Conservation (phyloP, 2,113 vertebrate genomes). For the Zosterops pallidus region DNA sequence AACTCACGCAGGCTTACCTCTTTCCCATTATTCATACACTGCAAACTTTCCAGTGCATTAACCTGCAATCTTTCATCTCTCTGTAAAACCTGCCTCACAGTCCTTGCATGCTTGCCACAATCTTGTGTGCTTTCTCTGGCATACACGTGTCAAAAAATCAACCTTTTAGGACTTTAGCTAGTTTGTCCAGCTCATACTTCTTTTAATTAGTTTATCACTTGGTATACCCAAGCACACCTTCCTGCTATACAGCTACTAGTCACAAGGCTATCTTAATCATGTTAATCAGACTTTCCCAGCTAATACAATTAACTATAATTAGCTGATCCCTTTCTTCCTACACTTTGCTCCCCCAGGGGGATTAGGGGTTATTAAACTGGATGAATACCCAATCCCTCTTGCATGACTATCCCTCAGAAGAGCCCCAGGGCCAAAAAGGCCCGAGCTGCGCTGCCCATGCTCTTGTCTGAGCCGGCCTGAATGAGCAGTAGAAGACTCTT, state of each 20-base stretch:
- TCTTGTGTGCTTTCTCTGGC: neutral
- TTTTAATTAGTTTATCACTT: neutral
- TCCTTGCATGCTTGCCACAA: neutral
- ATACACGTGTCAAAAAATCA: neutral
- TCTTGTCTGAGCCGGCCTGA: neutral
- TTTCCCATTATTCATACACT: neutral
- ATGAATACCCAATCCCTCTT: neutral
- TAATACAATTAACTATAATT: constrained; percentile 56
- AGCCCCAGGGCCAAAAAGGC: neutral
- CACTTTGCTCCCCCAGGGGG: neutral
- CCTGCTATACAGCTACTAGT: neutral
- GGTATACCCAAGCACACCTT: neutral
- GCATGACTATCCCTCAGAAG: neutral
- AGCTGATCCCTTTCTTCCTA: constrained; percentile 13
- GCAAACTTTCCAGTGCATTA: constrained; percentile 7
- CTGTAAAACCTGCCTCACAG: neutral
- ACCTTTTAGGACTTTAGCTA: neutral
- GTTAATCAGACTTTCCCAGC: constrained; percentile 14
- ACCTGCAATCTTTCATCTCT: neutral
- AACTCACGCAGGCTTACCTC: neutral
- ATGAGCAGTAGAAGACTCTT: neutral
- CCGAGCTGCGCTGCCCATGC: neutral
- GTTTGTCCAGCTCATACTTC: neutral
- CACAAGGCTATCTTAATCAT: constrained; percentile 40
- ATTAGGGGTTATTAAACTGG: constrained; percentile 23